phyloP scores from a whole-genome alignment of 92 coral and sea anemone genomes.

The Palythoa grandis region DNA sequence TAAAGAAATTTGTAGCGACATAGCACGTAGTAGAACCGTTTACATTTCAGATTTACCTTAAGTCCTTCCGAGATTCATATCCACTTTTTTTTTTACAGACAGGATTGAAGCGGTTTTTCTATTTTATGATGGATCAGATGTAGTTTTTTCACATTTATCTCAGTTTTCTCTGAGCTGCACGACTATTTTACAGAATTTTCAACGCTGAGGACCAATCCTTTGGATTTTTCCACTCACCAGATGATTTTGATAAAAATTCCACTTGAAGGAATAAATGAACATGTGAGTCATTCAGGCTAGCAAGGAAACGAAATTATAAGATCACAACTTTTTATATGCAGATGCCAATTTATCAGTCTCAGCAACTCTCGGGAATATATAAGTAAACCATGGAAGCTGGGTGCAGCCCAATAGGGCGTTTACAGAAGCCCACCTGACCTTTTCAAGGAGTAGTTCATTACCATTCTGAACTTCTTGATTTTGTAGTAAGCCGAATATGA shows the following conservation, averaged over 20 bases:
- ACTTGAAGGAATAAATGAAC: not conserved
- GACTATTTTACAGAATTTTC: too few species aligned
- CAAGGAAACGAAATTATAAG: constrained; percentile 19
- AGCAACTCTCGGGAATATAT: not conserved
- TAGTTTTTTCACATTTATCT: not conserved
- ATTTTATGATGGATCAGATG: too few species aligned
- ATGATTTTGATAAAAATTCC: not conserved
- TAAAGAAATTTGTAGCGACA: too few species aligned
- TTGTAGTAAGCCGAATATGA: not conserved
- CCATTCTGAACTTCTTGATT: not conserved
- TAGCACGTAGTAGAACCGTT: too few species aligned
- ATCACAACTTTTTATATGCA: constrained; percentile 28
- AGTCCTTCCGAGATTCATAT: too few species aligned
- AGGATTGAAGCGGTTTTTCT: too few species aligned
- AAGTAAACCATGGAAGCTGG: not conserved
- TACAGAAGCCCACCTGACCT: not conserved
- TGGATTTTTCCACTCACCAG: too few species aligned
- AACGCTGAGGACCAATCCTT: not conserved
- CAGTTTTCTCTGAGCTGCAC: too few species aligned
- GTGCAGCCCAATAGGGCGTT: not conserved
- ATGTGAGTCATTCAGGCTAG: constrained; percentile 25
- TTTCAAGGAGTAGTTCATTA: not conserved
- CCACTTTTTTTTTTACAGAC: too few species aligned
- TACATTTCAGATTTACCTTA: too few species aligned
- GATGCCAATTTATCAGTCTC: not conserved